Conservation (phyloP, 2,888 invertebrate genomes). For the Pycnomerus fuliginosus region DNA sequence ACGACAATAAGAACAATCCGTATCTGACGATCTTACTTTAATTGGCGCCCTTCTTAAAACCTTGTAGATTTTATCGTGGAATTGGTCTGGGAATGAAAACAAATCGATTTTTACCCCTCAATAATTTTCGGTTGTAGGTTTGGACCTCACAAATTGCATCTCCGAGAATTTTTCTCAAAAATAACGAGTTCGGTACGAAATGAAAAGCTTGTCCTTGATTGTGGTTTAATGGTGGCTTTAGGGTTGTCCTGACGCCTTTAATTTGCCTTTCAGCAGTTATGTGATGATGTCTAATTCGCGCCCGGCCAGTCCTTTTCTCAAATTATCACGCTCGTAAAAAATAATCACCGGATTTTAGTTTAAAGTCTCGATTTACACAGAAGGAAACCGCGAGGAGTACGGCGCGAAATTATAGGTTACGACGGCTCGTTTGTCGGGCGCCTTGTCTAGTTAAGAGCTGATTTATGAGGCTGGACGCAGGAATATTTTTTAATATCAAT, state of each 20-base stretch:
- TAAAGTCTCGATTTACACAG: conserved; percentile 14
- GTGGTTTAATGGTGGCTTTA: too few species aligned
- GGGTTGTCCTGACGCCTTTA: too few species aligned
- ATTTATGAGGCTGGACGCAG: conserved; percentile 47
- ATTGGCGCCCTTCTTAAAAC: conserved; percentile 16
- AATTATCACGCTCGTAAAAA: conserved; percentile 14
- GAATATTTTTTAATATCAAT: too few species aligned
- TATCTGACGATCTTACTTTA: conserved; percentile 14
- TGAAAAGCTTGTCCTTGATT: too few species aligned
- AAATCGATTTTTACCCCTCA: too few species aligned
- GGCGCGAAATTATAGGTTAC: conserved; percentile 46
- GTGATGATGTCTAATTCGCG: conserved; percentile 7
- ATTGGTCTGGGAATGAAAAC: too few species aligned
- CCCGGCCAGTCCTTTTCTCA: conserved; percentile 3
- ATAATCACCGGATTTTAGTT: conserved; percentile 17
- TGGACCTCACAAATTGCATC: too few species aligned
- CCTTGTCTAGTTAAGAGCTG: conserved; percentile 51
- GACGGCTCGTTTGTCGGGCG: conserved; percentile 51
- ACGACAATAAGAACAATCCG: conserved; percentile 4
- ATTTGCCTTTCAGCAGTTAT: conserved; percentile 7
- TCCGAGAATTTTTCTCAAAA: too few species aligned
- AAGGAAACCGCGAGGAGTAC: conserved; percentile 18
- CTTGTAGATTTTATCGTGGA: conserved; percentile 18
- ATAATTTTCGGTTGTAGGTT: too few species aligned
- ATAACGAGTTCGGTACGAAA: too few species aligned